phyloP scores from a whole-genome alignment of 92 coral and sea anemone species.

The Paragorgia papillata region DNA sequence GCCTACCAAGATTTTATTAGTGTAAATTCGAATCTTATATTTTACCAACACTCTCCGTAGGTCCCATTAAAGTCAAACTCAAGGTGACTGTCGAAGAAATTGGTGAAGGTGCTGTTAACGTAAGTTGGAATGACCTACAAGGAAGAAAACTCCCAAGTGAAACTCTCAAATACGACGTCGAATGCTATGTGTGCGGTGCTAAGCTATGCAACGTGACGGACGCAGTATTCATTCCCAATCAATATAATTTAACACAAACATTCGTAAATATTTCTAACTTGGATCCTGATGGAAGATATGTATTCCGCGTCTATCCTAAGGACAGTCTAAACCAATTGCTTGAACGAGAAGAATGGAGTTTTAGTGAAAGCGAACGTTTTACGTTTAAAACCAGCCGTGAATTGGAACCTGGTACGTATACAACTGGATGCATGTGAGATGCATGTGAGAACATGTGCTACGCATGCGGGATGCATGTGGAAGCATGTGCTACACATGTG shows the following conservation, averaged over 20 bases:
- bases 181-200: neutral
- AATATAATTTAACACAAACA: conserved; percentile 3
- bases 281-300: neutral
- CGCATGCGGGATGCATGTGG: no score
- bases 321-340: neutral
- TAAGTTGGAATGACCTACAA: neutral
- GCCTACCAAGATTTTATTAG: no score
- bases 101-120: neutral
- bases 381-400: no score
- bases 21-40: no score
- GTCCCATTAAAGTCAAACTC: conserved; percentile 1
- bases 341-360: neutral
- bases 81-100: neutral
- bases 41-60: neutral
- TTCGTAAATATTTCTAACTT: conserved; percentile 22
- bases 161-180: conserved; percentile 8
- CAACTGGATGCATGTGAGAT: no score
- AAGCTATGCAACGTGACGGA: neutral
- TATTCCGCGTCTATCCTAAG: conserved; percentile 22
- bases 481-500: no score
- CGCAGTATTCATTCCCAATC: neutral
- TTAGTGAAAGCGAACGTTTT: neutral
- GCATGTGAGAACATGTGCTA: no score
- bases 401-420: no score
- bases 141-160: neutral